Percentiles rank a stretch among this genome's conserved stretches.
These are phyloP conservation scores for Paralichthys olivaceus DNA, from an alignment of 2,113 vertebrate genomes.

Conservation along the genomic window DNA sequence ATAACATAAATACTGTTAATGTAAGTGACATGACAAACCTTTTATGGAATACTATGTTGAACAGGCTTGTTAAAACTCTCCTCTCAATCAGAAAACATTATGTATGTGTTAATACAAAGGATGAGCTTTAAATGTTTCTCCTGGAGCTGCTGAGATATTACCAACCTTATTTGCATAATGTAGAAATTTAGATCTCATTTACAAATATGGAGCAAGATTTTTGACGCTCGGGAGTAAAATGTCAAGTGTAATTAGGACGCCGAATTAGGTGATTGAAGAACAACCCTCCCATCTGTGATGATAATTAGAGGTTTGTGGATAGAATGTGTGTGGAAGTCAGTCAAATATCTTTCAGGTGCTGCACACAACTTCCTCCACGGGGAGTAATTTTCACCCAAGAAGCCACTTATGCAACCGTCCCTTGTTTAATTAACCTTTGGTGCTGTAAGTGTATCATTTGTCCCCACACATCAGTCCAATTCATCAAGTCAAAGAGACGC, in stretches of 20 bases:
- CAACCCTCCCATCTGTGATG: conserved; percentile 56
- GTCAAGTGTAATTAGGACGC: conserved; percentile 71
- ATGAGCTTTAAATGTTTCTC: not conserved
- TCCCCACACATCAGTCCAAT: conserved; percentile 19
- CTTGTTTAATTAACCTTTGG: conserved; percentile 65
- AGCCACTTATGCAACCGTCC: conserved; percentile 64
- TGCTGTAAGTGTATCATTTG: conserved; percentile 47
- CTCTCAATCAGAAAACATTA: not conserved
- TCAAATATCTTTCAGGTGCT: conserved; percentile 45
- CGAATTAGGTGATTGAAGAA: conserved; percentile 68
- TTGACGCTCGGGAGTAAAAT: conserved; percentile 65
- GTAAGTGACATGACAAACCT: too few relatives aligned
- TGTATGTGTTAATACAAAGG: not conserved
- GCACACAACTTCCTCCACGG: conserved; percentile 41
- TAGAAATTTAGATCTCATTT: conserved; percentile 57
- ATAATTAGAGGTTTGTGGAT: conserved; percentile 67
- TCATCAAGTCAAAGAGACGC: conserved; percentile 20
- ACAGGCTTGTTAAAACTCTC: not conserved
- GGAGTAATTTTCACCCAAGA: conserved; percentile 54
- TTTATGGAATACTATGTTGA: not conserved
- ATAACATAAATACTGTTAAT: not conserved
- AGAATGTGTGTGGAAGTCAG: conserved; percentile 35
- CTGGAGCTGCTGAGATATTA: too few relatives aligned
- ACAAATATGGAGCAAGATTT: conserved; percentile 44
- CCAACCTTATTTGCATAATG: conserved; percentile 48